These are phyloP conservation scores for Acipenser transmontanus DNA, from an alignment of 2,797 vertebrate genomes.

Conservation along the genomic window DNA sequence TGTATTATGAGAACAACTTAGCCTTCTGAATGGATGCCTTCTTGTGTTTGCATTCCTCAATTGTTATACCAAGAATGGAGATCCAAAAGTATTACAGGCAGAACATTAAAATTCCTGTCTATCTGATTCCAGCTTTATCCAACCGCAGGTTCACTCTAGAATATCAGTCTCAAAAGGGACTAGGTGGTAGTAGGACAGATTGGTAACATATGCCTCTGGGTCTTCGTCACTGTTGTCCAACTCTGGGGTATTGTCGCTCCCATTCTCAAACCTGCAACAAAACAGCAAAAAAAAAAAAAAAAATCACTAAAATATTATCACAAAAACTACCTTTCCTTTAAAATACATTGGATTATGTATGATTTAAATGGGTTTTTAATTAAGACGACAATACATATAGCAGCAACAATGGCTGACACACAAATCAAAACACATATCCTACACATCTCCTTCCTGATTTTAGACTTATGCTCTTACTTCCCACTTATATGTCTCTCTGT, in stretches of 20 bases:
- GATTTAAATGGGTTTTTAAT: not conserved
- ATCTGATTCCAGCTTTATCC: too few species aligned
- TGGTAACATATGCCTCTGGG: constrained; percentile 87
- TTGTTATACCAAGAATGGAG: too few species aligned
- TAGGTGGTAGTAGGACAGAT: constrained; percentile 93
- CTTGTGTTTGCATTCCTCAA: too few species aligned
- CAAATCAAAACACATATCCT: too few species aligned
- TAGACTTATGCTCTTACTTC: too few species aligned
- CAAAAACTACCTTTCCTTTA: not conserved
- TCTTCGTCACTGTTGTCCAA: constrained; percentile 73
- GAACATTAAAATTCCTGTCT: too few species aligned
- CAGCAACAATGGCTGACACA: constrained; percentile 1
- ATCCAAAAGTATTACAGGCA: too few species aligned
- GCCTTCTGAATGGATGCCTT: too few species aligned
- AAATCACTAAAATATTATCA: not conserved
- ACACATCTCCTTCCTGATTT: too few species aligned
- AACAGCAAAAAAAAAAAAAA: not conserved
- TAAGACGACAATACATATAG: not conserved
- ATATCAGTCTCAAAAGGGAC: constrained; percentile 96
- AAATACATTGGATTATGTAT: not conserved
- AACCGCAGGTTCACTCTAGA: constrained; percentile 70
- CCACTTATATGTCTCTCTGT: too few species aligned
- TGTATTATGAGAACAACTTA: too few species aligned
- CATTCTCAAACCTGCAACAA: constrained; percentile 75
- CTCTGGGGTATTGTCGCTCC: constrained; percentile 72